Conservation (phyloP, 2,797 vertebrate species). For the Labroides dimidiatus region DNA sequence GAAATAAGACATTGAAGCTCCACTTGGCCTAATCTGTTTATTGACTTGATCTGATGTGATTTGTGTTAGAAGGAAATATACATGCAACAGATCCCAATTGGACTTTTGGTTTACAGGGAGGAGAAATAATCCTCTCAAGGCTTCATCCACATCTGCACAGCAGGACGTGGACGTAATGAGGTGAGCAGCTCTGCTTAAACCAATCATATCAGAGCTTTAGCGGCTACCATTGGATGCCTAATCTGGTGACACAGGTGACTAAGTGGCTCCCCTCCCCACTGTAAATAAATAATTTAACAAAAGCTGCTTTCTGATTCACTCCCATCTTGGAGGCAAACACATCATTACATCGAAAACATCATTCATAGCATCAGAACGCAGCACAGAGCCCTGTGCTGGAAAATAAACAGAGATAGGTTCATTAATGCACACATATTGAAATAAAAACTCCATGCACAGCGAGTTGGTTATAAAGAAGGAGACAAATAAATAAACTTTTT, state of each 20-base stretch:
- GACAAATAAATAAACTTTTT: constrained; percentile 24
- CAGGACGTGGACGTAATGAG: constrained; percentile 26
- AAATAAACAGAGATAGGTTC: constrained; percentile 73
- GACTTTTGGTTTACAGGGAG: constrained; percentile 23
- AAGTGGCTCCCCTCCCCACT: constrained; percentile 42
- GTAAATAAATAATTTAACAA: not conserved
- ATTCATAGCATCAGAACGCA: constrained; percentile 51
- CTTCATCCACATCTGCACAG: constrained; percentile 21
- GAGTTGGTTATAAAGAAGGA: constrained; percentile 23
- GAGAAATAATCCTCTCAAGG: constrained; percentile 11
- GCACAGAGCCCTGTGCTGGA: constrained; percentile 60
- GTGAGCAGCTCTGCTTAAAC: constrained; percentile 39
- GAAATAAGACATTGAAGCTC: constrained; percentile 55
- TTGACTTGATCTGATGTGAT: constrained; percentile 62
- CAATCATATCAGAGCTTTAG: constrained; percentile 51
- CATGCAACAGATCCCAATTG: constrained; percentile 39
- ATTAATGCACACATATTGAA: constrained; percentile 70
- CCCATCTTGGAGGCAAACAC: constrained; percentile 53
- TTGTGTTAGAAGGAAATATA: constrained; percentile 29
- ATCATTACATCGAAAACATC: constrained; percentile 63
- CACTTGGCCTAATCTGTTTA: constrained; percentile 71
- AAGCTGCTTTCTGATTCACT: constrained; percentile 40
- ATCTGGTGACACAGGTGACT: constrained; percentile 64
- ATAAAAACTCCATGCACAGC: constrained; percentile 62
- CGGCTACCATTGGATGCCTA: constrained; percentile 19